These are phyloP conservation scores for Margarornis squamiger DNA, from an alignment of 2,797 vertebrate species.

Conservation along the genomic window DNA sequence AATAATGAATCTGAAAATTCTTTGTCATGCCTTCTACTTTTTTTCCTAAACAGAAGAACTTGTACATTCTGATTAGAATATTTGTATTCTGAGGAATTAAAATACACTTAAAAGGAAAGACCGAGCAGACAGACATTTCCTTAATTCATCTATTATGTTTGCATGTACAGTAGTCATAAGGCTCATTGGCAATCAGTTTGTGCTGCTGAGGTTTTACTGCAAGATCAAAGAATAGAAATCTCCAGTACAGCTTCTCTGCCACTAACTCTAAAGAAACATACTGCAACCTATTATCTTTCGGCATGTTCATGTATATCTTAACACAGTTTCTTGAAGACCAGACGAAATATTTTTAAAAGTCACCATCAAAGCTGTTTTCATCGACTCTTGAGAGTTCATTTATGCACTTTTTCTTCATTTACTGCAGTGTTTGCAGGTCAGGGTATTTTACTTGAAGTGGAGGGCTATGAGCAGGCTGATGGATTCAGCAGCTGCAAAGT, in stretches of 20 bases:
- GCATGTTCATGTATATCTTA: background rate
- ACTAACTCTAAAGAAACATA: background rate
- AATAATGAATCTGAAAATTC: background rate
- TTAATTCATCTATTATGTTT: background rate
- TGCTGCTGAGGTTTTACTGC: background rate
- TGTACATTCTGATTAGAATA: background rate
- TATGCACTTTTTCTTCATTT: slow-evolving; percentile 12
- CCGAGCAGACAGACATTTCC: background rate
- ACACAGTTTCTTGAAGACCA: background rate
- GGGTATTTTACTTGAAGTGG: slow-evolving; percentile 18
- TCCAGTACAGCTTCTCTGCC: background rate
- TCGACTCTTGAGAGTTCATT: background rate
- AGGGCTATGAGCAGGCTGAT: slow-evolving; percentile 3
- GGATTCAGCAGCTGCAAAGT: slow-evolving; percentile 63
- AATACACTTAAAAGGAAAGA: background rate
- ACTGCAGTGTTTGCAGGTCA: background rate
- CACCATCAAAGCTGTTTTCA: background rate
- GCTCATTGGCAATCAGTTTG: background rate
- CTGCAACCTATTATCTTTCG: slow-evolving; percentile 15
- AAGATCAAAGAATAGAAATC: slow-evolving; percentile 46
- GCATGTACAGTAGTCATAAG: background rate
- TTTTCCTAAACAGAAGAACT: background rate
- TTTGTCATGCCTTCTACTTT: background rate
- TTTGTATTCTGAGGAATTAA: background rate
- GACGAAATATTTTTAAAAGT: background rate